Evolutionary conservation across 2,797 vertebrate species (phyloP), one percentile per base, ranked within the genome.

Genomic region (Pantherophis vulpinus): DNA sequence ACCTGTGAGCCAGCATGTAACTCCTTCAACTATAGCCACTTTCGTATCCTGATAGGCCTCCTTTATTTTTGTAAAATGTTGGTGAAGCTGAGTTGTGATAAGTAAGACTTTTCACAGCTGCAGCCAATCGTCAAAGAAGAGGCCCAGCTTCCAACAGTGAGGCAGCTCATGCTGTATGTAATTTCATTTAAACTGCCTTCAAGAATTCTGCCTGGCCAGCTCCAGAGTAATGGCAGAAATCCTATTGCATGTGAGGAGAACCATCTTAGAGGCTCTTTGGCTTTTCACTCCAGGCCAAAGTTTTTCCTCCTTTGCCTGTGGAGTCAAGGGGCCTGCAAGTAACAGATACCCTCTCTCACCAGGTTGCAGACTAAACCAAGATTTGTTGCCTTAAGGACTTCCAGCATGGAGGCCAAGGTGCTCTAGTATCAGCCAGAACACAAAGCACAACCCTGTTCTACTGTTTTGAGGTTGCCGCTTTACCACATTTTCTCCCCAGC

Each of bases 221-320:
- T 96, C 91, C 90, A 97, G 94, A 96, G 32, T 96, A 96, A 96
- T 97, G 96, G 95, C 96, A 97, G 95, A 96, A 94, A 95, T 79
- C 94, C 94, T 95, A 94, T 60, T 37, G 47, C 0, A 4, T 94
- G 92, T 86, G 90, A 95, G 93, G 93, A 96, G 94, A 97, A 96
- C 91, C n/a, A n/a, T n/a, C n/a, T n/a, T n/a, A n/a, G n/a, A n/a
- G n/a, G n/a, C n/a, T n/a, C n/a, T n/a, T n/a, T n/a, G n/a, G n/a
- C n/a, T n/a, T n/a, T n/a, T n/a, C n/a, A n/a, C n/a, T n/a, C n/a
- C n/a, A n/a, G n/a, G n/a, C n/a, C n/a, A n/a, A n/a, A n/a, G n/a
- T n/a, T n/a, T n/a, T n/a, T n/a, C n/a, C n/a, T n/a, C n/a, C n/a
- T n/a, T 89, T 42, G 37, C 94, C 86, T 58, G 9, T 93, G 93